Conservation (phyloP, 2,888 invertebrate species). For the Helobdella robusta region DNA sequence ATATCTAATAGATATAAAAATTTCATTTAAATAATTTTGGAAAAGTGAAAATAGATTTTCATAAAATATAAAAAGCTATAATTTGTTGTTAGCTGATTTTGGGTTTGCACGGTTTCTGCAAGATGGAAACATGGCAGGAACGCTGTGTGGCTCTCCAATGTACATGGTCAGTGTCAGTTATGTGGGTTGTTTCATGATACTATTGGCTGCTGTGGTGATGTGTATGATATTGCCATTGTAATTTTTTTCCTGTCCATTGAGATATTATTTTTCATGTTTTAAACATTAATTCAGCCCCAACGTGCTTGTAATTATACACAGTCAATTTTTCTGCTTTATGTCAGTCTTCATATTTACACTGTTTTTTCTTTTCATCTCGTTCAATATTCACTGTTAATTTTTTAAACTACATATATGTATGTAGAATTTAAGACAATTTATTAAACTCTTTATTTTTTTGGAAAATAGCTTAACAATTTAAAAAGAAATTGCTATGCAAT, state of each 20-base stretch:
- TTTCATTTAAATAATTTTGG: too few relatives aligned
- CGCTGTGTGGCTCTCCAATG: slow-evolving; percentile 98
- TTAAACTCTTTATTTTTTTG: too few relatives aligned
- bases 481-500: not conserved
- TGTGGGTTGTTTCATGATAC: too few relatives aligned
- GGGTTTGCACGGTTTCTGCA: slow-evolving; percentile 96
- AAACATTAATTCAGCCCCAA: not conserved
- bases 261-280: not conserved
- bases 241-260: too few relatives aligned
- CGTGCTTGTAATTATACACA: not conserved
- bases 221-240: too few relatives aligned
- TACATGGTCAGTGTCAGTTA: slow-evolving; percentile 70
- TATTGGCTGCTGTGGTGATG: too few relatives aligned
- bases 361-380: not conserved
- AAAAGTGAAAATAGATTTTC: too few relatives aligned
- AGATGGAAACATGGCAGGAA: slow-evolving; percentile 99
- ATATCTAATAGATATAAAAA: too few relatives aligned
- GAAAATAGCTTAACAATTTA: too few relatives aligned
- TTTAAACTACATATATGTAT: too few relatives aligned
- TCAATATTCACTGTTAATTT: not conserved
- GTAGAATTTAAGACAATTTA: too few relatives aligned
- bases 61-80: too few relatives aligned
- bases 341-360: not conserved
- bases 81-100: slow-evolving; percentile 72
- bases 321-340: not conserved